Conservation (phyloP, 2,888 invertebrate species). For the Biston betularia region DNA sequence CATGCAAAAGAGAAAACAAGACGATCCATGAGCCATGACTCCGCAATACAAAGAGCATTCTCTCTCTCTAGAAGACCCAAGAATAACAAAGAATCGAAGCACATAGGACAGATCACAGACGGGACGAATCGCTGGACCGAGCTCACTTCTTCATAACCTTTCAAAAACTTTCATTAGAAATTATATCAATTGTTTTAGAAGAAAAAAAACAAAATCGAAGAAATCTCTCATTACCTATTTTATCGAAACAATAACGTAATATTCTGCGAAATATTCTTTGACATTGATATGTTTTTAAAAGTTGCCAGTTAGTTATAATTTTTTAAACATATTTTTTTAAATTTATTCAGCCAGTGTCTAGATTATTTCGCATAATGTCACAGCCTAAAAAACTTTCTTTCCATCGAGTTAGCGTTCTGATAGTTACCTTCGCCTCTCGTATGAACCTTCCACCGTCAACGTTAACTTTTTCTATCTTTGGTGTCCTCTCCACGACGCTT, state of each 20-base stretch:
- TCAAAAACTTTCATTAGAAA: slow-evolving; percentile 54
- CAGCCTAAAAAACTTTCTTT: slow-evolving; percentile 45
- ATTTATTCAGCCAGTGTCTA: slow-evolving; percentile 12
- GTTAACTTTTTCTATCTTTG: slow-evolving; percentile 98
- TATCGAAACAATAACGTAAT: slow-evolving; percentile 1
- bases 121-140: slow-evolving; percentile 73
- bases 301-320: neutral
- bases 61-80: slow-evolving; percentile 60
- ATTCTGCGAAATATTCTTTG: slow-evolving; percentile 34
- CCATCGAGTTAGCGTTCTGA: slow-evolving; percentile 45
- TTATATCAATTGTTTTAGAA: neutral
- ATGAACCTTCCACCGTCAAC: slow-evolving; percentile 97
- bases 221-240: slow-evolving; percentile 1
- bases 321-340: neutral
- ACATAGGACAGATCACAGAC: slow-evolving; percentile 53
- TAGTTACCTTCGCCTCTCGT: slow-evolving; percentile 98
- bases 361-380: slow-evolving; percentile 54
- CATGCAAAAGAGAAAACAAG: slow-evolving; percentile 44
- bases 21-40: slow-evolving; percentile 50
- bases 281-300: slow-evolving; percentile 7
- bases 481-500: slow-evolving; percentile 96
- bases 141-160: slow-evolving; percentile 59
- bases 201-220: slow-evolving; percentile 7
- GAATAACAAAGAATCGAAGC: slow-evolving; percentile 54
- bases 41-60: slow-evolving; percentile 63